A percentile compares a stretch with the other conserved stretches of the same genome.
phyloP scores from a whole-genome alignment of 2,888 invertebrate genomes.

The Leptinotarsa haldemani region DNA sequence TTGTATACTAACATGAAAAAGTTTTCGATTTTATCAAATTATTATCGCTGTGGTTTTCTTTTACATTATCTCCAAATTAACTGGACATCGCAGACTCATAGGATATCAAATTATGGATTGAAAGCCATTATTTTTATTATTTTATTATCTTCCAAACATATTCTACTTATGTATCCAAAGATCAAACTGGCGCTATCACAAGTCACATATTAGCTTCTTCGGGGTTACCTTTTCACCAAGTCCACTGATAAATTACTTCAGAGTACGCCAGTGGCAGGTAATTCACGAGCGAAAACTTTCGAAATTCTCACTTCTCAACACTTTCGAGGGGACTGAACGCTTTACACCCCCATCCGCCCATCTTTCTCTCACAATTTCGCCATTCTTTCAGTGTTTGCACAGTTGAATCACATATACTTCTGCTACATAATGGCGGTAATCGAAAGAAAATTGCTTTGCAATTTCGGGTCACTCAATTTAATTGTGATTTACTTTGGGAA shows the following conservation, averaged over 20 bases:
- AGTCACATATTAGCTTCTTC: conserved; percentile 50
- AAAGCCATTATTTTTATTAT: too few species aligned
- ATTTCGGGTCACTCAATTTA: conserved; percentile 60
- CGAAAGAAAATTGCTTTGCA: conserved; percentile 62
- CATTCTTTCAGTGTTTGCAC: conserved; percentile 58
- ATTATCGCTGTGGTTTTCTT: too few species aligned
- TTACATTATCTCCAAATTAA: too few species aligned
- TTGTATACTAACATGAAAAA: too few species aligned
- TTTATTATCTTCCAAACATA: too few species aligned
- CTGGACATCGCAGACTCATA: too few species aligned
- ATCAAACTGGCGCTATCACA: conserved; percentile 57
- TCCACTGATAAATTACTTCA: conserved; percentile 73
- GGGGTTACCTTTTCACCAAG: background rate
- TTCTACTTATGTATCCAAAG: background rate
- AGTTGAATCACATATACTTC: conserved; percentile 60
- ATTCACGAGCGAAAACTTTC: conserved; percentile 63
- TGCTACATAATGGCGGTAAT: conserved; percentile 62
- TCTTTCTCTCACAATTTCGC: conserved; percentile 48
- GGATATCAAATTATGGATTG: too few species aligned
- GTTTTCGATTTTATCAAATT: too few species aligned
- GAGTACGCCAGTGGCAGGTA: conserved; percentile 74
- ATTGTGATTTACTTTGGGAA: conserved; percentile 55
- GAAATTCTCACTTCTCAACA: conserved; percentile 64
- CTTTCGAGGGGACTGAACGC: conserved; percentile 51
- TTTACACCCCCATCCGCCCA: conserved; percentile 27